Conservation (phyloP, 2,113 vertebrate species). For the Uria lomvia region DNA sequence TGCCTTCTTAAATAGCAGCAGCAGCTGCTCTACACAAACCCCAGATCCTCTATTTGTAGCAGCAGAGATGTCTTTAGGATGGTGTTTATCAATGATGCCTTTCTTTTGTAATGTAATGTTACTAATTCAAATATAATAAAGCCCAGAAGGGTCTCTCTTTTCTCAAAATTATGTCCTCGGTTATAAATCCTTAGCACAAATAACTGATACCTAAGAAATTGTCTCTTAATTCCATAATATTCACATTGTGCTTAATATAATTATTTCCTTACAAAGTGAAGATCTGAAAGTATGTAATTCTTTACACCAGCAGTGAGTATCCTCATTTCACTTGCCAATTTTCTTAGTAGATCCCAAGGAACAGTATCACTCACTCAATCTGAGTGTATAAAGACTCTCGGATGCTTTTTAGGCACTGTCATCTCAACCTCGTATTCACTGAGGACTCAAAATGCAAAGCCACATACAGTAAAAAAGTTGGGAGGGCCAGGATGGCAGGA, state of each 20-base stretch:
- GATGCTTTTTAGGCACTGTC: neutral
- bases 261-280: neutral
- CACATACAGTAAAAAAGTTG: neutral
- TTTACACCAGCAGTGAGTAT: neutral
- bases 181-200: neutral
- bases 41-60: neutral
- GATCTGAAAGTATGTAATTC: neutral
- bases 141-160: neutral
- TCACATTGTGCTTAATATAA: neutral
- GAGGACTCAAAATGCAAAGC: neutral
- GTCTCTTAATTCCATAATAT: neutral
- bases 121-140: neutral
- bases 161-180: neutral
- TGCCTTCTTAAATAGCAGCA: neutral
- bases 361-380: neutral
- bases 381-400: neutral
- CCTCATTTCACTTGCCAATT: neutral
- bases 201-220: neutral
- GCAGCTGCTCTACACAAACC: neutral
- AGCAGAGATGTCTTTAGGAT: neutral
- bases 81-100: neutral
- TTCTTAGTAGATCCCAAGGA: neutral
- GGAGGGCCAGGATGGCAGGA: neutral
- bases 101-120: neutral
- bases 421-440: neutral